Conservation (phyloP, 2,797 vertebrate genomes). For the Gallinago solitaria region DNA sequence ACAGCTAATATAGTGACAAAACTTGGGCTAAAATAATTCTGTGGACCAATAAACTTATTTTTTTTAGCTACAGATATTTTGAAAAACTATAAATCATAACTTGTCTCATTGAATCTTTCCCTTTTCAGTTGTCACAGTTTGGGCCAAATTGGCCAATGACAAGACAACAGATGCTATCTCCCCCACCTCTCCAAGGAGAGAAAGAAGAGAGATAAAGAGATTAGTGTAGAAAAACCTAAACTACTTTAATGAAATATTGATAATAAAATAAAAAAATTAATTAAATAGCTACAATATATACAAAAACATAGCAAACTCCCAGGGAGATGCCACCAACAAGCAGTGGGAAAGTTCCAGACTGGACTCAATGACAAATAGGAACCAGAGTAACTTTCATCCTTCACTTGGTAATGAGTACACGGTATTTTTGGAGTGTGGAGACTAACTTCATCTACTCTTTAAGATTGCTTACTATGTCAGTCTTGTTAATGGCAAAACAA, state of each 20-base stretch:
- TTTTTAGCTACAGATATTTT: background rate
- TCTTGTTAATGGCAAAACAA: background rate
- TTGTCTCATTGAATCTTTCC: background rate
- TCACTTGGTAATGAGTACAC: background rate
- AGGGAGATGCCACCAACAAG: no score
- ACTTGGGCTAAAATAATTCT: background rate
- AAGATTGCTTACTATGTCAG: background rate
- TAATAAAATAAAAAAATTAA: no score
- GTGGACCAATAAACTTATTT: background rate
- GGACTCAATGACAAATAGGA: no score
- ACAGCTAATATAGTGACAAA: background rate
- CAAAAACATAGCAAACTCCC: no score
- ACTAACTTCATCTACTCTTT: background rate
- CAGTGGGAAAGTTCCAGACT: no score
- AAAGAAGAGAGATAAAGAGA: no score
- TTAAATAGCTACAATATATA: no score
- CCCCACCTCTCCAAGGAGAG: no score
- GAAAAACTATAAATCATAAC: background rate
- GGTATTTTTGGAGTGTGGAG: background rate
- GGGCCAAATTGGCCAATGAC: no score
- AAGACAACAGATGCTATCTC: no score
- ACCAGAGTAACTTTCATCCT: background rate
- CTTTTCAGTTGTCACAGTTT: background rate
- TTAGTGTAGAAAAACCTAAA: no score
- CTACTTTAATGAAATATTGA: no score